Conservation (phyloP, 2,888 invertebrate genomes). For the Noctua comes region DNA sequence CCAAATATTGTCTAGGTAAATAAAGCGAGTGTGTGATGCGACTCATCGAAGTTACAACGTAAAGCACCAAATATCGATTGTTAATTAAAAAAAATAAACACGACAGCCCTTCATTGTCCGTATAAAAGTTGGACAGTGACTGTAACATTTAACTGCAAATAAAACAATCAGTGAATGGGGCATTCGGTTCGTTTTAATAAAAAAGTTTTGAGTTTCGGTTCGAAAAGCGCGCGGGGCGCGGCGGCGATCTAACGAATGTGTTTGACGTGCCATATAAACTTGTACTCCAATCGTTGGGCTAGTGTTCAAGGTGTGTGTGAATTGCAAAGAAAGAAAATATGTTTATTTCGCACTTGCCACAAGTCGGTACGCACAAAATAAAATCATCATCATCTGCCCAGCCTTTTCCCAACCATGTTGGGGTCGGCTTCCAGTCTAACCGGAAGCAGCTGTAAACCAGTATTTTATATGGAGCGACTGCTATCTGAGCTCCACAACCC, state of each 20-base stretch:
- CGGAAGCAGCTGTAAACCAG: too few relatives aligned
- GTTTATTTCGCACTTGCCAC: too few relatives aligned
- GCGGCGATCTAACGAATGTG: constrained; percentile 25
- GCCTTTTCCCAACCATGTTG: too few relatives aligned
- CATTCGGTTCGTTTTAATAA: constrained; percentile 39
- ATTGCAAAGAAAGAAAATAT: neutral
- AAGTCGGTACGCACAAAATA: too few relatives aligned
- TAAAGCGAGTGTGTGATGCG: neutral
- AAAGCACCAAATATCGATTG: neutral
- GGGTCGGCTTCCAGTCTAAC: too few relatives aligned
- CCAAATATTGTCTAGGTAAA: neutral
- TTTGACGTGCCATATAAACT: constrained; percentile 25
- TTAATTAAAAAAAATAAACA: neutral
- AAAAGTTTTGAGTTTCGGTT: constrained; percentile 31
- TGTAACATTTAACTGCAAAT: constrained; percentile 31
- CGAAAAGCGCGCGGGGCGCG: neutral
- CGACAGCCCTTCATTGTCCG: neutral
- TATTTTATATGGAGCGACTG: too few relatives aligned
- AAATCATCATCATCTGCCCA: too few relatives aligned
- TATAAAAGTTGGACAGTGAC: constrained; percentile 30
- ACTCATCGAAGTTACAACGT: neutral
- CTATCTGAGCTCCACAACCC: too few relatives aligned
- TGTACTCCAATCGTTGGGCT: neutral
- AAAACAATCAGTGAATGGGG: constrained; percentile 40
- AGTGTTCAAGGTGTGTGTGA: neutral